Conservation (phyloP, 2,888 invertebrate genomes). For the Himalopsyche kuldschensis region DNA sequence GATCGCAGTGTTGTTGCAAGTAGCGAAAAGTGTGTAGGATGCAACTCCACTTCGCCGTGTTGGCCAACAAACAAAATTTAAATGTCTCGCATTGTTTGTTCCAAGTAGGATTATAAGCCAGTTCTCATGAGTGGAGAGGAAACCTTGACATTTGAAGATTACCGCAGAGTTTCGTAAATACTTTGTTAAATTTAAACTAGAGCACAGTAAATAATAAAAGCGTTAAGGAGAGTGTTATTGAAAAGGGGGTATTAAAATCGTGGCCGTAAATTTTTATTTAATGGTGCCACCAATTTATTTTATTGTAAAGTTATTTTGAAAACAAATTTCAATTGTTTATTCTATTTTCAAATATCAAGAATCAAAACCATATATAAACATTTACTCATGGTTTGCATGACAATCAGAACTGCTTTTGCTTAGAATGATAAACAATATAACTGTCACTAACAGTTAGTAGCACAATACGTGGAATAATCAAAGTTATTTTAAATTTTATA, state of each 20-base stretch:
- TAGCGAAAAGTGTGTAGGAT: not conserved
- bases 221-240: not conserved
- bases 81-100: constrained; percentile 14
- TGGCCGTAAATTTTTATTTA: too few relatives aligned
- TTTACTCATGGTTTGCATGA: too few relatives aligned
- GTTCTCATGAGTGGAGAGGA: constrained; percentile 18
- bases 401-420: too few relatives aligned
- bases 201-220: constrained; percentile 19
- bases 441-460: too few relatives aligned
- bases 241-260: not conserved
- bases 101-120: constrained; percentile 9
- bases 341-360: too few relatives aligned
- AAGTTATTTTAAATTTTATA: too few relatives aligned
- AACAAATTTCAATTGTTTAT: too few relatives aligned
- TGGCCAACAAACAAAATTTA: not conserved
- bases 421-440: too few relatives aligned
- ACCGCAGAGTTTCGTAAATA: constrained; percentile 11
- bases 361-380: too few relatives aligned
- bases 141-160: constrained; percentile 32
- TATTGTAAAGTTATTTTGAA: not conserved
- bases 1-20: not conserved
- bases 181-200: constrained; percentile 27
- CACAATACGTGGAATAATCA: too few relatives aligned
- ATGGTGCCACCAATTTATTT: not conserved
- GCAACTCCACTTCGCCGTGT: not conserved